phyloP scores from a whole-genome alignment of 2,113 vertebrate species.

The Limanda limanda region DNA sequence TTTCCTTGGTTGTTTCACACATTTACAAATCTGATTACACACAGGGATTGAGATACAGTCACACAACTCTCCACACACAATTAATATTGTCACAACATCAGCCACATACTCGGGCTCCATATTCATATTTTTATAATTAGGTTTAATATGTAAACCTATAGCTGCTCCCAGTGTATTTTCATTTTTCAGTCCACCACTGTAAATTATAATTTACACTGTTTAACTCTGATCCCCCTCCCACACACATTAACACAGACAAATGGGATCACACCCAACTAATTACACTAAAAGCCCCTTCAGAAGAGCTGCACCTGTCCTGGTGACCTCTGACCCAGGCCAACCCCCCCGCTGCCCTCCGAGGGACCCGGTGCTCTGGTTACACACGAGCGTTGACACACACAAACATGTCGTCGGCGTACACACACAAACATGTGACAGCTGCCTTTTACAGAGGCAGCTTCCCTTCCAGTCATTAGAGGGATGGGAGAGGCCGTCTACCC shows the following conservation, averaged over 20 bases:
- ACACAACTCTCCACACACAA: too few species aligned
- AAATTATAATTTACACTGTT: neutral
- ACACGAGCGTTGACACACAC: conserved; percentile 10
- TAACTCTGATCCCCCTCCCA: neutral
- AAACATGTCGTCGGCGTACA: neutral
- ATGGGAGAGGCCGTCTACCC: conserved; percentile 3
- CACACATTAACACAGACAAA: conserved; percentile 18
- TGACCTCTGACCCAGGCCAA: conserved; percentile 61
- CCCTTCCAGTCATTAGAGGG: conserved; percentile 31
- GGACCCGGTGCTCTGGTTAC: conserved; percentile 53
- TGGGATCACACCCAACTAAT: conserved; percentile 34
- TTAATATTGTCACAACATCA: too few species aligned
- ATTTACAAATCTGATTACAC: too few species aligned
- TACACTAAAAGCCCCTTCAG: conserved; percentile 50
- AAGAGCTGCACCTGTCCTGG: conserved; percentile 39
- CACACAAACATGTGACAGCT: conserved; percentile 39
- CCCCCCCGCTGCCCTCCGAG: conserved; percentile 29
- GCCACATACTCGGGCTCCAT: too few species aligned
- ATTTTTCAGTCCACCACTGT: too few species aligned
- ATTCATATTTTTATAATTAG: too few species aligned
- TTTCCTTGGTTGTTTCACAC: too few species aligned
- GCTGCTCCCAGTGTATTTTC: too few species aligned
- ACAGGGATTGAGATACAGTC: too few species aligned
- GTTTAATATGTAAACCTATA: too few species aligned
- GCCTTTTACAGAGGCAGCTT: conserved; percentile 26